Base-by-base conservation (phyloP, 1,140 invertebrate species). In the Venustaconcha ellipsiformis region DNA sequence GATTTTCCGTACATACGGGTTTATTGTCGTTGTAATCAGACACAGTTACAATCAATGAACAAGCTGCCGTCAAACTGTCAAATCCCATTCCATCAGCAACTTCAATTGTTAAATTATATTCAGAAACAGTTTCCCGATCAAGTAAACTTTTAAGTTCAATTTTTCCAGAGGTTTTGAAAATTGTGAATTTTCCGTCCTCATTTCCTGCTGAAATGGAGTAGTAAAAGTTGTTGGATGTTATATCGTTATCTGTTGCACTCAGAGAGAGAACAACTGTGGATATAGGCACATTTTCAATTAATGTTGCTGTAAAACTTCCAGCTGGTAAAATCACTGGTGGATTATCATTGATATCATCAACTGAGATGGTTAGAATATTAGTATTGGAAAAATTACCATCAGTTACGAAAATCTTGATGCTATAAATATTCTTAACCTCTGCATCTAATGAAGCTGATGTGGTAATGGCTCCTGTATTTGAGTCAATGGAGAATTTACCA, bases 221-320 rank as follows among this genome's bases (percentile, higher is more conserved):
- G 37, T 71, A 73, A 58, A 81, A 70, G 14, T 66, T 57, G 17
- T 66, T 73, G 1, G 17, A 23, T 1, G 67, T 74, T 15, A 98
- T 96, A 89, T 99, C 99, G 72, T 95, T 95, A 90, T 99, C 97
- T 18, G 95, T 90, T 18, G 99, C 94, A 59, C 92, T 92, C 17
- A 99, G 92, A 55, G 93, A 65, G 78, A 87, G 82, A 97, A 80
- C 62, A 55, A 56, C 63, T 14, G 26, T 57, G 3, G 74, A 71
- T 17, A 63, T 57, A 14, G 60, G 23, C 23, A 73, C 48, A 60
- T 68, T 71, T 70, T 80, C 78, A 17, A 20, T 48, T n/a, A 80
- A 70, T 14, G 74, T 70, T 8, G 64, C 57, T 1, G 74, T 57
- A 26, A 77, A 80, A 23, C 70, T 70, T 23, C 75, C 74, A 18